Conservation (phyloP, 2,888 invertebrate genomes). For the Lasioglossum leucozonium region DNA sequence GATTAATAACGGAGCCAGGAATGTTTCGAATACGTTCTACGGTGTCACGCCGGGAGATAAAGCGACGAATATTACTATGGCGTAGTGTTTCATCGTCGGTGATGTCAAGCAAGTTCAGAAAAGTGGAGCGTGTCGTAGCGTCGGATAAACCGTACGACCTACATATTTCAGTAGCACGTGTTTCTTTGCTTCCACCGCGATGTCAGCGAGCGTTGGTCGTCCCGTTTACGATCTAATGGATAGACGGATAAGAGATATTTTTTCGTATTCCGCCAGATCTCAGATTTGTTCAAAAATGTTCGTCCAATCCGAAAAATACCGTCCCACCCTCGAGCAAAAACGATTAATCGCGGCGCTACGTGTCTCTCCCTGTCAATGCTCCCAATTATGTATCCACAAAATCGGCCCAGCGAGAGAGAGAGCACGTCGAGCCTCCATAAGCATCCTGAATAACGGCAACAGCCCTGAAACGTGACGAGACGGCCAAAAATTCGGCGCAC, state of each 20-base stretch:
- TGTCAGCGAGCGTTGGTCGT: conserved; percentile 39
- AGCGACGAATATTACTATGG: conserved; percentile 47
- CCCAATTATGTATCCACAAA: neutral
- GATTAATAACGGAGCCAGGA: neutral
- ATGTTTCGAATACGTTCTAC: conserved; percentile 13
- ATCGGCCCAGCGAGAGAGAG: neutral
- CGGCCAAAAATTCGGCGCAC: neutral
- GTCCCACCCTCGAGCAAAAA: too few species aligned
- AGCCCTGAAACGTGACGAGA: neutral
- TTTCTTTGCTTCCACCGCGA: conserved; percentile 40
- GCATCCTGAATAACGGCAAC: neutral
- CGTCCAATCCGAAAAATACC: too few species aligned
- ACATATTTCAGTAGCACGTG: conserved; percentile 58
- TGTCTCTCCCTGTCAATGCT: neutral
- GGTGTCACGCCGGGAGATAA: conserved; percentile 28
- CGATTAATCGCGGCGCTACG: neutral
- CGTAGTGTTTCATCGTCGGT: conserved; percentile 46
- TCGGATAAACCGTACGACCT: conserved; percentile 57
- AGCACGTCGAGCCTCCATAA: neutral
- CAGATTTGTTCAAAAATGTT: too few species aligned
- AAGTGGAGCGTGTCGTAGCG: conserved; percentile 42
- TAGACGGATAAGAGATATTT: too few species aligned
- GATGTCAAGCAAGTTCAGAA: conserved; percentile 51
- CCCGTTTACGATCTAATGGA: conserved; percentile 35
- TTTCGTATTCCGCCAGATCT: too few species aligned